Percentiles rank a stretch among this genome's conserved stretches.
Conservation (phyloP, 2,797 vertebrate species). For the Lepidocolaptes lacrymiger region DNA sequence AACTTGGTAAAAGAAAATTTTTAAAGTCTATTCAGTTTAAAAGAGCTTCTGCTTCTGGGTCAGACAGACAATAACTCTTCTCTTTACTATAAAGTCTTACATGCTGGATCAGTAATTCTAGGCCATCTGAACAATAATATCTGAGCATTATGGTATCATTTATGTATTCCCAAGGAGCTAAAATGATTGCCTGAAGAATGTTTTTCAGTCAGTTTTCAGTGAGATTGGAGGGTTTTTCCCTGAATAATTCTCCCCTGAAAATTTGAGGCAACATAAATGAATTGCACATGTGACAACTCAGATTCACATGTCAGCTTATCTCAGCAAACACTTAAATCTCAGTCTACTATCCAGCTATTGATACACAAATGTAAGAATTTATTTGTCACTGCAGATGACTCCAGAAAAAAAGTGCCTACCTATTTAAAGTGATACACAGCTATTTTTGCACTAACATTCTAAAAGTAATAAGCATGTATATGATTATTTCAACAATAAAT, state of each 20-base stretch:
- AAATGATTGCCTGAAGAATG: slow-evolving; percentile 3
- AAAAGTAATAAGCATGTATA: background rate
- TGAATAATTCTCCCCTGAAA: slow-evolving; percentile 21
- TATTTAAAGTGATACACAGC: background rate
- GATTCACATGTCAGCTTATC: background rate
- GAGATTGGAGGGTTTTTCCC: background rate
- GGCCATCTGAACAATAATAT: slow-evolving; percentile 14
- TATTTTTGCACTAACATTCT: background rate
- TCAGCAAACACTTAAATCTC: background rate
- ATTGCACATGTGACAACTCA: slow-evolving; percentile 9
- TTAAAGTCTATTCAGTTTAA: slow-evolving; percentile 5
- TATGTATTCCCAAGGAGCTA: slow-evolving; percentile 27
- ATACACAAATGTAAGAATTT: background rate
- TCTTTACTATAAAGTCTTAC: background rate
- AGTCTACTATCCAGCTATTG: background rate
- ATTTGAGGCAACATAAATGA: slow-evolving; percentile 17
- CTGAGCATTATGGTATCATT: background rate
- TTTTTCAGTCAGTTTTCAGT: slow-evolving; percentile 19
- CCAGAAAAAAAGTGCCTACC: background rate
- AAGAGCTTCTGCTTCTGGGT: slow-evolving; percentile 45
- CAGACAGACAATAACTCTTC: slow-evolving; percentile 44
- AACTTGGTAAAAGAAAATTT: slow-evolving; percentile 48
- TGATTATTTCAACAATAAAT: background rate
- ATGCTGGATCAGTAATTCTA: slow-evolving; percentile 15
- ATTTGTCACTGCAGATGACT: background rate